These are phyloP conservation scores for Pseudochirops corinnae DNA, from an alignment of 2,797 vertebrate species.

Conservation along the genomic window DNA sequence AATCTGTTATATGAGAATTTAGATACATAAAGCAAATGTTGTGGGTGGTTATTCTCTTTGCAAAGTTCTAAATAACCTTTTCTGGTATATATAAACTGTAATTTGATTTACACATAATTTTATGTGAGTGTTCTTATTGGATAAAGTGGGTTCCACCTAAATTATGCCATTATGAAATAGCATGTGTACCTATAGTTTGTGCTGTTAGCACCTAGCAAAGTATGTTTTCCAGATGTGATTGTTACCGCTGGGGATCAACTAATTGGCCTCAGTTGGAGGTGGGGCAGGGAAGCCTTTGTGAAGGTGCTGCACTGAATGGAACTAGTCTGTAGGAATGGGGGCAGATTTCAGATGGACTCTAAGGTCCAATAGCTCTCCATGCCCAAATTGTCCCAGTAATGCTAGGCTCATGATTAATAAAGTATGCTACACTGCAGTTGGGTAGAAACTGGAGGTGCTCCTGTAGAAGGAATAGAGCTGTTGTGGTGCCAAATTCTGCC, in stretches of 20 bases:
- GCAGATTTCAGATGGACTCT: not conserved
- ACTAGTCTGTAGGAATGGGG: not conserved
- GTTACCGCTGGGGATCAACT: not conserved
- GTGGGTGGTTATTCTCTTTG: slow-evolving; percentile 50
- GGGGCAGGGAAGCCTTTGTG: not conserved
- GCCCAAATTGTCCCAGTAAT: not conserved
- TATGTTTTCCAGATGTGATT: not conserved
- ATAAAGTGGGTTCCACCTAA: not conserved
- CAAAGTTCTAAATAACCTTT: slow-evolving; percentile 54
- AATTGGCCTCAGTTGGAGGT: not conserved
- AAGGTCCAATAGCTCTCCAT: not conserved
- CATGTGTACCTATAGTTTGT: not conserved
- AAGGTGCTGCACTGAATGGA: not conserved
- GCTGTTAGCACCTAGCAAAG: not conserved
- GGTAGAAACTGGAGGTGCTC: not conserved
- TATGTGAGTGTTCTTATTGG: not conserved
- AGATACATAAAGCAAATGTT: slow-evolving; percentile 31
- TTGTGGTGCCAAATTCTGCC: not conserved
- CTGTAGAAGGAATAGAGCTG: not conserved
- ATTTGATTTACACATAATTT: slow-evolving; percentile 9
- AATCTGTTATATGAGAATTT: slow-evolving; percentile 41
- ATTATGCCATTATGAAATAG: not conserved
- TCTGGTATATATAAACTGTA: not conserved
- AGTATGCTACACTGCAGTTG: not conserved
- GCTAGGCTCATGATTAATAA: not conserved